These are phyloP conservation scores for Orchesella cincta DNA, from an alignment of 1,140 invertebrate genomes.

Conservation along the genomic window DNA sequence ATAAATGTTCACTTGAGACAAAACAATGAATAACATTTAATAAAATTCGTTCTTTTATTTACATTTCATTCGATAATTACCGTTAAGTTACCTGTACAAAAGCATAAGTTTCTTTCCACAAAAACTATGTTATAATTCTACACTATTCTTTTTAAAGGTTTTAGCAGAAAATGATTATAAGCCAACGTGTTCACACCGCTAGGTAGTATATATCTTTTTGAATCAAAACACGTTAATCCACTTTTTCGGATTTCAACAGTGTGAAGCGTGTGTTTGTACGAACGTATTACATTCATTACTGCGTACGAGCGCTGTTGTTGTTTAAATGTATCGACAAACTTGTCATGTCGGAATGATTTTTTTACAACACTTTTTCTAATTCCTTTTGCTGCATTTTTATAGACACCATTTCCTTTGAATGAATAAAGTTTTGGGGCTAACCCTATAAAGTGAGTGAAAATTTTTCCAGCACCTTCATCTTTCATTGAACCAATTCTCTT, in stretches of 20 bases:
- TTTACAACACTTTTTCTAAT: conserved; percentile 17
- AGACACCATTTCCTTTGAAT: conserved; percentile 42
- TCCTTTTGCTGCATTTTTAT: conserved; percentile 33
- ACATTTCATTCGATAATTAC: too few relatives aligned
- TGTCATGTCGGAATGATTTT: neutral
- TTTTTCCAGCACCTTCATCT: conserved; percentile 57
- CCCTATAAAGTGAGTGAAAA: conserved; percentile 56
- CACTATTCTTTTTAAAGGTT: neutral
- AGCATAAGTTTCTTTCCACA: too few relatives aligned
- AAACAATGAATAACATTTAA: too few relatives aligned
- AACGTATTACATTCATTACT: conserved; percentile 24
- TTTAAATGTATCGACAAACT: neutral
- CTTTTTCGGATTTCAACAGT: neutral
- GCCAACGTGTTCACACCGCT: conserved; percentile 32
- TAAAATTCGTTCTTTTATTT: too few relatives aligned
- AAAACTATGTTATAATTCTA: too few relatives aligned
- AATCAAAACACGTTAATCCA: conserved; percentile 34
- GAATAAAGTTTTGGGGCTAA: conserved; percentile 58
- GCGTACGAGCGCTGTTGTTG: neutral
- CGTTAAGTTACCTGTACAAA: too few relatives aligned
- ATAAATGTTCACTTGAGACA: too few relatives aligned
- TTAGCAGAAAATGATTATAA: conserved; percentile 31
- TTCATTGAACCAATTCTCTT: conserved; percentile 60
- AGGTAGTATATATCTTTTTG: conserved; percentile 36
- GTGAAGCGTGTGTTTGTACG: conserved; percentile 26